Base-by-base conservation (phyloP, 2,113 vertebrate genomes). In the Pelodiscus sinensis region DNA sequence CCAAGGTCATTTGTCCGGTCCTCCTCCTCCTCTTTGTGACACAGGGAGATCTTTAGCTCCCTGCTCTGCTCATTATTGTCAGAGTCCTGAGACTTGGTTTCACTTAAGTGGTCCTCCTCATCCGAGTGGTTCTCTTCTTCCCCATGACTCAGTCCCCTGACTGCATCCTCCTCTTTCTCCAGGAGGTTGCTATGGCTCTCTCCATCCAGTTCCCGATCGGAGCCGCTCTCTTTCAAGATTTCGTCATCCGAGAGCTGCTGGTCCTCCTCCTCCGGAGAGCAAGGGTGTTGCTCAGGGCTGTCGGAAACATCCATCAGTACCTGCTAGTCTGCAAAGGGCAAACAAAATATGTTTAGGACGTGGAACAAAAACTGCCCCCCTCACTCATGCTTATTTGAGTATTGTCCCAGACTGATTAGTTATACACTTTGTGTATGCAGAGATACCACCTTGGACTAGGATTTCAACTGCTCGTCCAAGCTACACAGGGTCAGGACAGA, bases 271-370 rank as follows among this genome's bases (percentile, higher is more conserved):
- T 98, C 98, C 2, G 98, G 99, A 93, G 99, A 99, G 97, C 97
- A 98, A 94, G 98, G 98, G 92, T 98, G 98, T 97, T 97, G 98
- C 92, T 98, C 98, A 90, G 99, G 99, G 98, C 99, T 99, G 97
- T 99, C 98, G 71, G 99, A 98, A 93, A 99, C 98, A 93, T 99
- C 99, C 99, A 99, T 99, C 94, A 94, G 98, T 97, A 92, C 96
- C 96, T 90, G 52, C 44, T n/a, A 62, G 73, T 97, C 98, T 98
- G 95, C 24, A 62, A 94, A 65, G 86, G 55, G 68, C 2, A 89
- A 29, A 95, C 31, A 55, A 93, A 83, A 5, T 58, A n/a, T 71
- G 55, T 12, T 71, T 14, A 79, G 92, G 78, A 95, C 0, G 1
- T 55, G 82, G 16, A 44, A 57, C 4, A 25, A 50, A 68, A 18